Evolutionary conservation across 2,797 vertebrate genomes (phyloP).

Genomic region (Hypotaenidia philippensis): DNA sequence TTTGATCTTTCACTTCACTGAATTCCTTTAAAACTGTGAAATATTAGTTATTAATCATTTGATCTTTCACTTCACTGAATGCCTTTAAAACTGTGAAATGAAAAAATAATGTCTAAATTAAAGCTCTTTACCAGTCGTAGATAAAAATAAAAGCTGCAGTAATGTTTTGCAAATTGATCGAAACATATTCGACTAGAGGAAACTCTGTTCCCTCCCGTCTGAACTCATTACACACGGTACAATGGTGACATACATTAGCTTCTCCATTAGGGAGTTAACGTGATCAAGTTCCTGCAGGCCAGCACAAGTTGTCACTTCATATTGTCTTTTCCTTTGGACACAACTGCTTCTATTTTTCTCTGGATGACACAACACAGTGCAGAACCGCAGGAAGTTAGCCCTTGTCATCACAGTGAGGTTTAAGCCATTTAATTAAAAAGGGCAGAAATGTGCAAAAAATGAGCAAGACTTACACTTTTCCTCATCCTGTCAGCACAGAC

Average conservation of each 20-base stretch:
- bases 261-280: background rate
- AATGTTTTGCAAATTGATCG: background rate
- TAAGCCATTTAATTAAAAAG: background rate
- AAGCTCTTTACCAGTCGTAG: background rate
- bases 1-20: background rate
- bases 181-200: background rate
- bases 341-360: background rate
- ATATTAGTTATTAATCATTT: background rate
- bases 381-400: background rate
- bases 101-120: background rate
- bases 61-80: background rate
- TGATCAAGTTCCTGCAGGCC: slow-evolving; percentile 8
- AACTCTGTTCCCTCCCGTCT: background rate
- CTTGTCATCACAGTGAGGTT: background rate
- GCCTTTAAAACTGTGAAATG: background rate
- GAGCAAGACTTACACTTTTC: background rate
- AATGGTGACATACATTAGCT: background rate
- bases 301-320: slow-evolving; percentile 16
- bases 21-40: background rate
- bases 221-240: background rate
- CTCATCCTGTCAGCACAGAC: background rate
- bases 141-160: background rate
- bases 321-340: background rate
- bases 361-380: background rate
- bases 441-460: background rate